Evolutionary conservation across 2,888 invertebrate genomes (phyloP), one percentile per base, ranked within the genome.

Genomic region (Exephanes ischioxanthus): DNA sequence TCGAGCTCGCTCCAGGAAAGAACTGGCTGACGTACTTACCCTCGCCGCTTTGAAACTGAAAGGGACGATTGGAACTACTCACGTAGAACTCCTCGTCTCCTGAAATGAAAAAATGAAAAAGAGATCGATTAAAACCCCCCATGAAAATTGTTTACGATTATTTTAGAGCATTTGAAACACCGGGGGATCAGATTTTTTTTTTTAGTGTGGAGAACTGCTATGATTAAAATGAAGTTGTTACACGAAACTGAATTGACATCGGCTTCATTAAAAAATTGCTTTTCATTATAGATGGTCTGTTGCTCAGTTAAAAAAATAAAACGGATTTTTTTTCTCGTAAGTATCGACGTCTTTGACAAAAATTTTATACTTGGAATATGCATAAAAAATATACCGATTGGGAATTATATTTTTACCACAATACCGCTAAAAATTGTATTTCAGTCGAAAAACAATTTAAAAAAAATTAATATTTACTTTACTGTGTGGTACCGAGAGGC

Each of bases 71-170:
- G 48, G 97, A 96, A 84, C 97, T 96, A 88, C 96, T 96, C 89
- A 97, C 96, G 94, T 96, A 97, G 94, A 97, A 97, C 90, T 97
- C 97, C 88, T 96, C 96, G 90, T 96, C 95, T 83, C 92, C 93
- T 71, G 66, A 89, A 88, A 45, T 4, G 0, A 0, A 81, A 55
- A 86, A 84, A 63, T 71, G 80, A 76, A 16, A 41, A 53, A 14
- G 14, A 22, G 14, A 26, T 58, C 3, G 11, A 14, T 58, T 58
- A 0, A 7, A 22, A 55, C 22, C n/a, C 0, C 6, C 5, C 6
- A 16, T 26, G 14, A 19, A 53, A 75, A 45, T 72, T 41, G 22
- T 53, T 45, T 67, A 1, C 7, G 45, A 41, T 45, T 33, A 53
- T 71, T n/a, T 0, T 33, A n/a, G 19, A 33, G 5, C 0, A 51